Evolutionary conservation across 2,797 vertebrate genomes (phyloP).

Genomic region (Myripristis jacobus): DNA sequence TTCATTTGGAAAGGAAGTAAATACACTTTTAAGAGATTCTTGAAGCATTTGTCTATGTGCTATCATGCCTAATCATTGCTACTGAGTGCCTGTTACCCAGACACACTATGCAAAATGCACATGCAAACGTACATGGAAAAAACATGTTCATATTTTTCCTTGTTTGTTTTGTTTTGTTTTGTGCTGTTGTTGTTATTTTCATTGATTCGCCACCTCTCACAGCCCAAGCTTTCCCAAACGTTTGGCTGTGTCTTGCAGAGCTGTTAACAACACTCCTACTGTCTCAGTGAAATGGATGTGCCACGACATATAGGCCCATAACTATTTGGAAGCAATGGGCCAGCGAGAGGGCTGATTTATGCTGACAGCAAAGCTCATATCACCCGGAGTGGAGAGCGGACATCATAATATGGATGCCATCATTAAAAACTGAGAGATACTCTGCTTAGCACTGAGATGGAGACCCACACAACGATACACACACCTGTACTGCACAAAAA

Average conservation of each 20-base stretch:
- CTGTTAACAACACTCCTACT: conserved; percentile 52
- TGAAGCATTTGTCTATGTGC: not conserved
- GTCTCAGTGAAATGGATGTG: conserved; percentile 41
- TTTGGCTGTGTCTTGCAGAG: conserved; percentile 45
- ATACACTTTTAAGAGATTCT: conserved; percentile 1
- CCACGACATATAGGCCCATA: conserved; percentile 40
- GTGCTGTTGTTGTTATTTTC: conserved; percentile 22
- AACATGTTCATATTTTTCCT: no score
- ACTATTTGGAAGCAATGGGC: conserved; percentile 67
- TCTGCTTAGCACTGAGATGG: conserved; percentile 34
- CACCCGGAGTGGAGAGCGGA: conserved; percentile 51
- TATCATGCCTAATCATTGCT: not conserved
- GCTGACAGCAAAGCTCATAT: conserved; percentile 52
- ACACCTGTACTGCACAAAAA: conserved; percentile 3
- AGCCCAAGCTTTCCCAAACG: conserved; percentile 5
- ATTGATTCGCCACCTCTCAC: conserved; percentile 21
- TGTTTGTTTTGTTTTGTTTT: not conserved
- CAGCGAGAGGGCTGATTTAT: conserved; percentile 63
- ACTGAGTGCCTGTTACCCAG: not conserved
- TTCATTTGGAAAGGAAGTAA: conserved; percentile 26
- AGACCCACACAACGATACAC: conserved; percentile 5
- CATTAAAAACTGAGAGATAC: conserved; percentile 44
- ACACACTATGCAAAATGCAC: not conserved
- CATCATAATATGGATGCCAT: conserved; percentile 44
- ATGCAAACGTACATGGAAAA: not conserved